Conservation (phyloP, 2,113 vertebrate genomes). For the Corynorhinus townsendii region DNA sequence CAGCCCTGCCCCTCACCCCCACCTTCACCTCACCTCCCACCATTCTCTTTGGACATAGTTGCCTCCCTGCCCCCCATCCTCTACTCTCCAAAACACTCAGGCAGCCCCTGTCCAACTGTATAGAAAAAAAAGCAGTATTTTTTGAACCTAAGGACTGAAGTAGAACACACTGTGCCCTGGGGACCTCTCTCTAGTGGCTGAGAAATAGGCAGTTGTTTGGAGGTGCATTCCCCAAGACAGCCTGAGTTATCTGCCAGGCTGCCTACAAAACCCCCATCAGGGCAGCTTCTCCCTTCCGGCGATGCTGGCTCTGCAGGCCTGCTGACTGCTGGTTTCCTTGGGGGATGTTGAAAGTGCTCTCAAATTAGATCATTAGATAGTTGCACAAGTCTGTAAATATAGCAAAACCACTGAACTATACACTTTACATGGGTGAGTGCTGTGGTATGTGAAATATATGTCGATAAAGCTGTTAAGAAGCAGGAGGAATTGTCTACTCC, state of each 20-base stretch:
- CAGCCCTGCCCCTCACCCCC: rapidly evolving
- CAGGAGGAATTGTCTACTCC: not conserved
- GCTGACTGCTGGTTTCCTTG: rapidly evolving
- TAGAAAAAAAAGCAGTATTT: not conserved
- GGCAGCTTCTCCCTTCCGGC: not conserved
- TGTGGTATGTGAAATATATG: not conserved
- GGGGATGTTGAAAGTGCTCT: not conserved
- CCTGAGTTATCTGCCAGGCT: not conserved
- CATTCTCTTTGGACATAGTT: not conserved
- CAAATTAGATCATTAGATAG: not conserved
- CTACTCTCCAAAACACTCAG: not conserved
- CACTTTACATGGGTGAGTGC: not conserved
- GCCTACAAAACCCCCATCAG: not conserved
- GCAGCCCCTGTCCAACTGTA: not conserved
- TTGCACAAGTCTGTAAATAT: too few relatives aligned
- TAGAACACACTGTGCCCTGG: not conserved
- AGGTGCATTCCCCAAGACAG: not conserved
- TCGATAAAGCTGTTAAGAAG: not conserved
- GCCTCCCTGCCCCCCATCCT: too few relatives aligned
- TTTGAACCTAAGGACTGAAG: not conserved
- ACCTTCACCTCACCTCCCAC: not conserved
- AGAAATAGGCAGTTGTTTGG: not conserved
- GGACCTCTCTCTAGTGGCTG: not conserved
- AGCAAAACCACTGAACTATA: not conserved
- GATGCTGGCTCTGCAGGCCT: not conserved